Evolutionary conservation across 2,113 vertebrate genomes (phyloP).

Genomic region (Brachyhypopomus occidentalis): DNA sequence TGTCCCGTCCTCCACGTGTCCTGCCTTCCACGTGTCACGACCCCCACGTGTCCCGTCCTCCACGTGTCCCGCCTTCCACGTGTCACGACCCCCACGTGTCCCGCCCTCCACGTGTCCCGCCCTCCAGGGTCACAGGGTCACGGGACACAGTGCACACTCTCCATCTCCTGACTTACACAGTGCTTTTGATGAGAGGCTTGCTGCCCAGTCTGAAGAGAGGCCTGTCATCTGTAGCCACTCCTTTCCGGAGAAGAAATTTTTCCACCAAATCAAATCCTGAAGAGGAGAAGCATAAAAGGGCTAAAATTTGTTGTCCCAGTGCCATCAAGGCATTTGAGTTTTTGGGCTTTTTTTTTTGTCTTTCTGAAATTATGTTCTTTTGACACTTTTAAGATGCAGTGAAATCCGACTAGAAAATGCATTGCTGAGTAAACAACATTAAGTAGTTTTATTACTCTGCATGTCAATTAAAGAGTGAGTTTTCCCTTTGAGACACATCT

Average conservation of each 20-base stretch:
- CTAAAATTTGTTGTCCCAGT: neutral
- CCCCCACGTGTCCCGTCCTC: no score
- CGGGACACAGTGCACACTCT: neutral
- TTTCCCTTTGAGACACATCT: constrained; percentile 3
- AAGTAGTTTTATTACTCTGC: neutral
- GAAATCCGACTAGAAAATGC: neutral
- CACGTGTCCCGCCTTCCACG: no score
- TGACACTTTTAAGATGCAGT: neutral
- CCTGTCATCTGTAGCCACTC: constrained; percentile 79
- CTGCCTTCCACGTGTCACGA: no score
- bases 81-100: no score
- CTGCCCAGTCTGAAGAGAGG: constrained; percentile 87
- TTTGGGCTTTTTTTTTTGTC: neutral
- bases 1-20: no score
- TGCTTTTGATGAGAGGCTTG: constrained; percentile 84
- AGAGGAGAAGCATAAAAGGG: constrained; percentile 9
- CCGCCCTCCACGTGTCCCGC: no score
- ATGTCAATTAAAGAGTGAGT: neutral
- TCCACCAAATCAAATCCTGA: constrained; percentile 92
- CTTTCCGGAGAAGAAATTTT: constrained; percentile 85
- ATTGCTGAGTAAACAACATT: neutral
- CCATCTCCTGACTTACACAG: constrained; percentile 72
- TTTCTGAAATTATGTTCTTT: neutral
- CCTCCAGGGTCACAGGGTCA: no score
- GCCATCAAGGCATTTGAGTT: neutral